Base-by-base conservation (phyloP, 2,888 invertebrate genomes). In the Dryomyza anilis region DNA sequence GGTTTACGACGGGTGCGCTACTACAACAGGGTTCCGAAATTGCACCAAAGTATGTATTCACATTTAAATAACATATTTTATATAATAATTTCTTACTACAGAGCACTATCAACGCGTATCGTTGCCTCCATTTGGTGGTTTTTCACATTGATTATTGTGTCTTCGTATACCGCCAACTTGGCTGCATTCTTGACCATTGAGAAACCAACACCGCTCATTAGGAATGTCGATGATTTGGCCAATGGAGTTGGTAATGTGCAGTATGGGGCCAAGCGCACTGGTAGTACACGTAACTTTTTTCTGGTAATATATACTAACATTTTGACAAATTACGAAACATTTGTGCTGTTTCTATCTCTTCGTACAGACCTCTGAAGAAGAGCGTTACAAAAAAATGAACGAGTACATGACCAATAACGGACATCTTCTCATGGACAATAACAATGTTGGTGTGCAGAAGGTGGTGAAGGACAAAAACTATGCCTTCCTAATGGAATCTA, bases 181-280 rank as follows among this genome's bases (percentile, higher is more conserved):
- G 95, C 95, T 58, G 96, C 95, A n/a, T 95, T 94, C 76, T 84
- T 96, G 2, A 95, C 95, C 0, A 89, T 94, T 0, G 94, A 94
- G 80, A 88, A 88, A 0, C 86, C 89, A 3, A 87, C 86, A 21
- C 88, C 88, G 71, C 88, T 89, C 0, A 90, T 92, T 45, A 87
- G 92, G 74, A 90, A 87, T 76, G 93, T 94, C 1, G 89, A 92
- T 64, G 96, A 96, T 78, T 85, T 98, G 68, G 90, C 93, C 0
- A 87, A 86, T 62, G 78, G 86, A 69, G 92, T 94, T 70, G 90
- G 89, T 10, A 89, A 86, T 30, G 93, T 98, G 50, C 86, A 90
- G 71, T 98, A 95, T 81, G 97, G 97, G 0, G 91, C 93, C 0
- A 91, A 95, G 75, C 84, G 83, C 10, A 88, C 87, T 48, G 97